Evolutionary conservation across 2,888 invertebrate species (phyloP).

Genomic region (Galeopsomyia nigrocyanea): DNA sequence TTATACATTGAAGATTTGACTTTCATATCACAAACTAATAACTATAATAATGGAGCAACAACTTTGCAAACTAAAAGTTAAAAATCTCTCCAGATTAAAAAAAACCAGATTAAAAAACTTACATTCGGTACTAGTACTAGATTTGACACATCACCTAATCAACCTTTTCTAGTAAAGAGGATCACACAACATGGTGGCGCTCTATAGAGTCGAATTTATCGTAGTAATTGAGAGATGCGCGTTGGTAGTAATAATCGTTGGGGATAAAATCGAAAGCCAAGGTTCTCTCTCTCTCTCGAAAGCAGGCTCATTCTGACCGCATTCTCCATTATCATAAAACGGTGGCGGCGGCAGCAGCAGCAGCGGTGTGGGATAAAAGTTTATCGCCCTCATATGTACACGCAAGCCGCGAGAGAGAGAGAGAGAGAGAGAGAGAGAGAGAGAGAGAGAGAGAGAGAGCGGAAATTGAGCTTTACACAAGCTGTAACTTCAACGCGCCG

Average conservation of each 20-base stretch:
- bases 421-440: no score
- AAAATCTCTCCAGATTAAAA: no score
- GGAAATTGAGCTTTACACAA: conserved; percentile 41
- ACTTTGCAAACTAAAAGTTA: no score
- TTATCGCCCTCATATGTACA: conserved; percentile 43
- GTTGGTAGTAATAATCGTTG: conserved; percentile 33
- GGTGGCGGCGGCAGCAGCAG: background rate
- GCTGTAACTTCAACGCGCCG: conserved; percentile 40
- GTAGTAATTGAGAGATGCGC: conserved; percentile 35
- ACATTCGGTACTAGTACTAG: no score
- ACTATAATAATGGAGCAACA: no score
- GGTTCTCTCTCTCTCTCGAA: background rate
- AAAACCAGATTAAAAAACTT: no score
- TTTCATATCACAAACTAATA: no score
- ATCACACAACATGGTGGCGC: background rate
- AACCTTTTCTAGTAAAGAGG: conserved; percentile 21
- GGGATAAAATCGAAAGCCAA: background rate
- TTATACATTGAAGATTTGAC: no score
- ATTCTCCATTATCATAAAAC: conserved; percentile 46
- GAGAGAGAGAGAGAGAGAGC: background rate
- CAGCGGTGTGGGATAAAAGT: conserved; percentile 42
- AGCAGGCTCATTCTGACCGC: conserved; percentile 36
- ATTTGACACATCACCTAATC: background rate
- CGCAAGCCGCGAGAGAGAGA: conserved; percentile 14
- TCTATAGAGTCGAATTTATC: conserved; percentile 9